A percentile compares a stretch with the other conserved stretches of the same genome.
These are phyloP conservation scores for Albula goreensis DNA, from an alignment of 2,113 vertebrate species.

Conservation along the genomic window DNA sequence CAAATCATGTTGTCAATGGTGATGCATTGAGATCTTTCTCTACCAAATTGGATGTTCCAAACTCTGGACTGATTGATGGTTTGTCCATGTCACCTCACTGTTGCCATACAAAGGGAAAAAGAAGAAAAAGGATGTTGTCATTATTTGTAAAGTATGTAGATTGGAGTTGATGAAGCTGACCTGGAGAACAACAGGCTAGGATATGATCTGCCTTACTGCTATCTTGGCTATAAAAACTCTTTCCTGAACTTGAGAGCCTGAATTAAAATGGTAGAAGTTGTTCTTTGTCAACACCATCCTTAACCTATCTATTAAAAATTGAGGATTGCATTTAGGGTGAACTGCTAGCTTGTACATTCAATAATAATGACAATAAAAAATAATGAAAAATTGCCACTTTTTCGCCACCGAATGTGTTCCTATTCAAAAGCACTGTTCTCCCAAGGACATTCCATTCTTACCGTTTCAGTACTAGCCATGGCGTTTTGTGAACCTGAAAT, in stretches of 20 bases:
- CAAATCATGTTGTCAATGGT: conserved; percentile 72
- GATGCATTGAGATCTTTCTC: conserved; percentile 62
- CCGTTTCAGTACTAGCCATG: conserved; percentile 50
- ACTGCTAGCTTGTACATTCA: conserved; percentile 64
- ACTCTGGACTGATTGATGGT: conserved; percentile 63
- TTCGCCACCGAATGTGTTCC: conserved; percentile 59
- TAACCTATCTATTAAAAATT: conserved; percentile 50
- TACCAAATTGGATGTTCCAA: conserved; percentile 65
- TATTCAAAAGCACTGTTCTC: conserved; percentile 52
- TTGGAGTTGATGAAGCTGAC: not conserved
- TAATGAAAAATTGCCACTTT: conserved; percentile 63
- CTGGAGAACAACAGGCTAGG: not conserved
- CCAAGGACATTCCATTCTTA: conserved; percentile 68
- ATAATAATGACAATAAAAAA: conserved; percentile 52
- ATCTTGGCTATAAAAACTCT: not conserved
- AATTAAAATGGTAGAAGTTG: not conserved
- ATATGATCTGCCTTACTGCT: not conserved
- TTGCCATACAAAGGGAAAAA: conserved; percentile 38
- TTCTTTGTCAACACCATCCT: conserved; percentile 49
- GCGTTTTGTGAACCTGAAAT: conserved; percentile 64
- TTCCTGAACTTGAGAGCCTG: not conserved
- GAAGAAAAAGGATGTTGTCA: conserved; percentile 2
- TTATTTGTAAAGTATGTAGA: conserved; percentile 18
- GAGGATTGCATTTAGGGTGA: conserved; percentile 58
- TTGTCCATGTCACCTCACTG: conserved; percentile 43